Base-by-base conservation (phyloP, 1,140 invertebrate genomes). In the Anastatus disparis region DNA sequence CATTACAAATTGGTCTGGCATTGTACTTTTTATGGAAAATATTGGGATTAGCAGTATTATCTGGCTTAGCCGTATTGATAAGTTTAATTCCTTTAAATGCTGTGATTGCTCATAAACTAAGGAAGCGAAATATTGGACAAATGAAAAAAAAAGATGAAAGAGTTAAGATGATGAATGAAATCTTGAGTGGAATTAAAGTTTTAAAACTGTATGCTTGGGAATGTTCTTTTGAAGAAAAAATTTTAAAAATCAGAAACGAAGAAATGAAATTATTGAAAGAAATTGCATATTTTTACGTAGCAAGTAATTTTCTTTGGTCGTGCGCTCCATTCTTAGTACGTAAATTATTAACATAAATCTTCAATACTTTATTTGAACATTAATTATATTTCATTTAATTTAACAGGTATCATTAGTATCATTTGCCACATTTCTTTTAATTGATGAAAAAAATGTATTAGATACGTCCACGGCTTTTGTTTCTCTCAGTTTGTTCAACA, bases 401-500 rank as follows among this genome's bases (percentile, higher is more conserved):
- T 74, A 79, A 55, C 87, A 95, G 93, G 93, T 95, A 65, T 93
- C 94, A 76, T 87, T 98, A 84, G 95, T 95, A 69, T 94, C 96
- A 77, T 99, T 99, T 86, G 93, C 93, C 76, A 95, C 94, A 68
- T 97, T 92, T 87, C 93, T 97, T 76, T 86, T 97, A 82, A 89
- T 92, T 79, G 92, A 94, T 84, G 91, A 93, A 81, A 84, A 81
- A 3, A 92, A 95, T 82, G 88, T 95, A 66, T 87, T 99, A 79
- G 92, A 96, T 84, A 93, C 96, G 76, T 89, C 91, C 82, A 97
- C 90, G 80, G 97, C 95, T 74, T 99, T 99, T 89, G 97, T 99
- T 71, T 96, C 97, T 75, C 89, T 99, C 75, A 94, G 97, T 81
- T 91, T 99, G 78, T 99, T 99, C 89, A 99, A 99, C 87, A 96